phyloP scores from a whole-genome alignment of 2,113 vertebrate species.

The Hippocampus zosterae region DNA sequence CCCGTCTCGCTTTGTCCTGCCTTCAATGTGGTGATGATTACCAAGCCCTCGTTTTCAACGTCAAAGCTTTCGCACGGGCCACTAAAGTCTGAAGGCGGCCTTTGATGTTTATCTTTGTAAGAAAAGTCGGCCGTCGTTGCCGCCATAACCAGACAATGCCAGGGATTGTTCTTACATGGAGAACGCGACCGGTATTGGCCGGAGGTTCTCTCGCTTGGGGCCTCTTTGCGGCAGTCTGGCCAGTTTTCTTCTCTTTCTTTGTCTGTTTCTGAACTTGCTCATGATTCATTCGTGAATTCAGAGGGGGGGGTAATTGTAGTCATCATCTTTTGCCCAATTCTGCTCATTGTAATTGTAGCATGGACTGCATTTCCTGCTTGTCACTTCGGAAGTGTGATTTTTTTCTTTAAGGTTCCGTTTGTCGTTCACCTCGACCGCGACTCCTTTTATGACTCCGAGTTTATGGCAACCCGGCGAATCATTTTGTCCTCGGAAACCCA shows the following conservation, averaged over 20 bases:
- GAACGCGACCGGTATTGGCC: not conserved
- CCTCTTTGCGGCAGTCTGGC: not conserved
- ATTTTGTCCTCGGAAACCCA: not conserved
- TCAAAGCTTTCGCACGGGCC: not conserved
- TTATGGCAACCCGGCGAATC: not conserved
- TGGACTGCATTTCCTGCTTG: no score
- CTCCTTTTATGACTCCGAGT: not conserved
- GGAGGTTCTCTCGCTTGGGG: not conserved
- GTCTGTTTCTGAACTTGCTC: no score
- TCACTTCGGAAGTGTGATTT: no score
- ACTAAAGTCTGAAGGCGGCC: not conserved
- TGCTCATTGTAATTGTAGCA: no score
- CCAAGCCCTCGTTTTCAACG: not conserved
- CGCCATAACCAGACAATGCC: not conserved
- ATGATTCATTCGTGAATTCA: no score
- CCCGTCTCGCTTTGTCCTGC: no score
- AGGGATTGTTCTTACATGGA: not conserved
- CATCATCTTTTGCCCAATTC: no score
- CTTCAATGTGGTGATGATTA: not conserved
- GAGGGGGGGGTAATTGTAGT: no score
- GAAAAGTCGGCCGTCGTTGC: not conserved
- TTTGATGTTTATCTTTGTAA: not conserved
- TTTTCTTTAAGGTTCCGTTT: not conserved
- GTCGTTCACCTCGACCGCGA: not conserved
- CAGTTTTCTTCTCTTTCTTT: not conserved